Evolutionary conservation across 1,140 invertebrate species (phyloP).

Genomic region (Drosophila chauvacae): DNA sequence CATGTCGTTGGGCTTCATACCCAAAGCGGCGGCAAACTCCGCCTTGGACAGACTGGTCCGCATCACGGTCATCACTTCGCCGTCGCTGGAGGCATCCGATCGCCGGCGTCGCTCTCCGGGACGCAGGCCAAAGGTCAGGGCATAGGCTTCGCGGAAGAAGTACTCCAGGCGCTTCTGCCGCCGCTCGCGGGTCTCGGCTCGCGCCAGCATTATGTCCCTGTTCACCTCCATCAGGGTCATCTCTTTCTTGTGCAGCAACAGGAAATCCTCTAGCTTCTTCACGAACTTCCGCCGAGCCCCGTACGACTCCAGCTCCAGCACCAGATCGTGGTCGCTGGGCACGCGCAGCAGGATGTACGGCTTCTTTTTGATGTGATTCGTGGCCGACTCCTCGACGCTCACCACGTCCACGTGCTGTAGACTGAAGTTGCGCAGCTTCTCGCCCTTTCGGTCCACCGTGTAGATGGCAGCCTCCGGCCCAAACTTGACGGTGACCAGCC

Average conservation of each 20-base stretch:
- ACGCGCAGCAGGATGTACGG: slow-evolving; percentile 94
- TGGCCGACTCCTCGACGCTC: slow-evolving; percentile 93
- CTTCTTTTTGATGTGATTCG: slow-evolving; percentile 90
- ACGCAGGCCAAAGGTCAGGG: slow-evolving; percentile 94
- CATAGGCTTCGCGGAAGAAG: slow-evolving; percentile 99
- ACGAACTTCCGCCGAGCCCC: slow-evolving; percentile 94
- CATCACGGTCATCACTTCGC: slow-evolving; percentile 96
- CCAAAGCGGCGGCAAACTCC: slow-evolving; percentile 98
- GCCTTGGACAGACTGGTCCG: slow-evolving; percentile 95
- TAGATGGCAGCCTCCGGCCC: slow-evolving; percentile 93
- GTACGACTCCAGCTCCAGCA: slow-evolving; percentile 95
- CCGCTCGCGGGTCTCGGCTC: slow-evolving; percentile 98
- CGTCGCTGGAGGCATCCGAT: slow-evolving; percentile 90
- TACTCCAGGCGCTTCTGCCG: slow-evolving; percentile 97
- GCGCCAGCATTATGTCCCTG: slow-evolving; percentile 94
- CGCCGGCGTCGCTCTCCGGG: slow-evolving; percentile 89
- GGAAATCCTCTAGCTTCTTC: slow-evolving; percentile 94
- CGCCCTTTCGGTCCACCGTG: slow-evolving; percentile 94
- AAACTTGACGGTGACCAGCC: slow-evolving; percentile 95
- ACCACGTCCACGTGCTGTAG: slow-evolving; percentile 91
- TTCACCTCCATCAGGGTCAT: slow-evolving; percentile 84
- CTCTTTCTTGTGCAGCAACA: slow-evolving; percentile 92
- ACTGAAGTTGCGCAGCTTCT: slow-evolving; percentile 93
- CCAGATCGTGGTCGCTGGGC: slow-evolving; percentile 97
- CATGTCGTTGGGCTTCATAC: slow-evolving; percentile 97